These are phyloP conservation scores for Amia ocellicauda DNA, from an alignment of 2,113 vertebrate genomes.

Conservation along the genomic window DNA sequence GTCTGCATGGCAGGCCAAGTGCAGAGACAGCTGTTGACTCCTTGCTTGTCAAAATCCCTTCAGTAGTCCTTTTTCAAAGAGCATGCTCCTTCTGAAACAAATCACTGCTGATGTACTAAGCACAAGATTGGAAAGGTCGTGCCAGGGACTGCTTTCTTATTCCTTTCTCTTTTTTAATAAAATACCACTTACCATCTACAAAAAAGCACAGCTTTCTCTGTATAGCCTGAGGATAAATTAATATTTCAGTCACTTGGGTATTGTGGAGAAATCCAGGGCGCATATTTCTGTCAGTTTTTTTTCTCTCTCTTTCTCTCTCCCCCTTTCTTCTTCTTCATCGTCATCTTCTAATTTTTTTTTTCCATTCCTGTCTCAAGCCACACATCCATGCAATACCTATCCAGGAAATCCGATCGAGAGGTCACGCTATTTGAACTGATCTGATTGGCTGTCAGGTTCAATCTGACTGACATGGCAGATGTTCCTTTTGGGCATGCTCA, in stretches of 20 bases:
- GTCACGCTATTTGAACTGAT: slow-evolving; percentile 67
- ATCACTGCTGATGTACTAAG: slow-evolving; percentile 43
- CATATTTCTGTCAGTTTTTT: slow-evolving; percentile 74
- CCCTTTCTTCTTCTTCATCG: slow-evolving; percentile 17
- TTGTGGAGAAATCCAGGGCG: slow-evolving; percentile 59
- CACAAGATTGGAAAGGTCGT: slow-evolving; percentile 31
- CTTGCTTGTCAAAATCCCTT: slow-evolving; percentile 66
- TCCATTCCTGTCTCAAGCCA: slow-evolving; percentile 36
- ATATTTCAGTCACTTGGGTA: slow-evolving; percentile 92
- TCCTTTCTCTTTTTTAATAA: slow-evolving; percentile 61
- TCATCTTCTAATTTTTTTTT: slow-evolving; percentile 59
- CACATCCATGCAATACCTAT: slow-evolving; percentile 54
- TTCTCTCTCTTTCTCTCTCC: slow-evolving; percentile 32
- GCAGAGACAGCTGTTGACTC: slow-evolving; percentile 41
- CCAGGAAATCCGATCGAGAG: slow-evolving; percentile 57
- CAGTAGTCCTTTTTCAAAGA: slow-evolving; percentile 33
- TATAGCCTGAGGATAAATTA: slow-evolving; percentile 85
- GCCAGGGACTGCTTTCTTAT: slow-evolving; percentile 19
- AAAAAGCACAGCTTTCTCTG: slow-evolving; percentile 66
- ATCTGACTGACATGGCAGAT: slow-evolving; percentile 72
- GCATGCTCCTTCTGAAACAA: slow-evolving; percentile 32
- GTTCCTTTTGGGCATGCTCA: slow-evolving; percentile 80
- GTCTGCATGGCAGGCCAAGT: slow-evolving; percentile 57
- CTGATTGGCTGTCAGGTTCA: slow-evolving; percentile 84
- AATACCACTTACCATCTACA: slow-evolving; percentile 80